These are phyloP conservation scores for Calonectris borealis DNA, from an alignment of 2,113 vertebrate genomes.

Conservation along the genomic window DNA sequence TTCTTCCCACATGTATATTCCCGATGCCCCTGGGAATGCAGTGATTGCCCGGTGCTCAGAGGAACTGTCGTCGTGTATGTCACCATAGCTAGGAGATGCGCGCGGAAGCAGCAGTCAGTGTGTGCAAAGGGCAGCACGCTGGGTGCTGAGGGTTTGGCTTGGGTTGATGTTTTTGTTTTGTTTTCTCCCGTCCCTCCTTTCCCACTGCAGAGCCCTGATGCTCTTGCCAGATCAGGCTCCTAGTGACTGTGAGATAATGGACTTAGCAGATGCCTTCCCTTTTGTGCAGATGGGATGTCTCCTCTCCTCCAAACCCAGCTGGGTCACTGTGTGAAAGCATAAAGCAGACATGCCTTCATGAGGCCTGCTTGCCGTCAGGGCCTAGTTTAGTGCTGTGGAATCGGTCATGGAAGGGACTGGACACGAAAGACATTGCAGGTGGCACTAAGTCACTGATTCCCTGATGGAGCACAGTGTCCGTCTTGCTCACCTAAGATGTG, in stretches of 20 bases:
- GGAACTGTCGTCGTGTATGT: neutral
- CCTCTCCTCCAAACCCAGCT: neutral
- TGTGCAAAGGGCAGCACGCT: neutral
- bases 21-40: neutral
- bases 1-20: neutral
- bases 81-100: neutral
- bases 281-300: neutral
- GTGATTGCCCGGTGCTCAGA: neutral
- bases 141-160: neutral
- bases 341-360: neutral
- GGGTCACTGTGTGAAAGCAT: neutral
- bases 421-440: neutral
- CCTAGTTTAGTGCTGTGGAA: neutral
- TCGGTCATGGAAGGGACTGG: fast-evolving
- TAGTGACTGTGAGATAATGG: neutral
- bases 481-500: neutral
- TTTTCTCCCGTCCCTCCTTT: neutral
- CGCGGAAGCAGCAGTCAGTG: neutral
- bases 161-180: neutral
- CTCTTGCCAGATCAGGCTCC: neutral
- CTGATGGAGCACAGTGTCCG: neutral
- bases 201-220: neutral
- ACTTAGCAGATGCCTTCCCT: neutral
- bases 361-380: neutral
- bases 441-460: neutral